Evolutionary conservation across 1,140 invertebrate species (phyloP).

Genomic region (Eriocheir sinensis): DNA sequence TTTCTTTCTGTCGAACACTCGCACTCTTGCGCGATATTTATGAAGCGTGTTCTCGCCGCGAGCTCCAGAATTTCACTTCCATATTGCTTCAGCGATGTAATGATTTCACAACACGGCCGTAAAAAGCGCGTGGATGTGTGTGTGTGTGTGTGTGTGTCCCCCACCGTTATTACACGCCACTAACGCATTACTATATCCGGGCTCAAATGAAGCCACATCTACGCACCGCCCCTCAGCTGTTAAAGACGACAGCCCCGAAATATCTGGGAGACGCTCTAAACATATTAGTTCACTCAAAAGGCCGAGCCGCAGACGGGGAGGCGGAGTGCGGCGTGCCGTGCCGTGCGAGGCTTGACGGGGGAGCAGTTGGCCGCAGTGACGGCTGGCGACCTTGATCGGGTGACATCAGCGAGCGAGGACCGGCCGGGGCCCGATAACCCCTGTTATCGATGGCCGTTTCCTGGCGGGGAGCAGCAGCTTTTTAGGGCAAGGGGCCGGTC

Average conservation of each 20-base stretch:
- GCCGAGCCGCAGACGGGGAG: not conserved
- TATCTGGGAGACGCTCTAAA: not conserved
- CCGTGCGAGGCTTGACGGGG: not conserved
- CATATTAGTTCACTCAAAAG: conserved; percentile 14
- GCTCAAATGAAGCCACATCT: not conserved
- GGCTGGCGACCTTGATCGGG: not conserved
- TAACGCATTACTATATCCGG: conserved; percentile 25
- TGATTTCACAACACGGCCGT: not conserved
- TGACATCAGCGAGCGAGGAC: conserved; percentile 3
- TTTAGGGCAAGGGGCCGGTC: not conserved
- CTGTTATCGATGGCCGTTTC: conserved; percentile 19
- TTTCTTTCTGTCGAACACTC: not conserved
- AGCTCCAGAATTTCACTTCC: not conserved
- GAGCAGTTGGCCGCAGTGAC: not conserved
- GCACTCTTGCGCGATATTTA: not conserved
- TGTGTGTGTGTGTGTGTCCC: too few relatives aligned
- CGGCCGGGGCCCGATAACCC: not conserved
- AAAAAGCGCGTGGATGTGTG: not conserved
- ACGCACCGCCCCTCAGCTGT: conserved; percentile 1
- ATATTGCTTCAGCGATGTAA: not conserved
- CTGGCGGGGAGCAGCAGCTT: conserved; percentile 17
- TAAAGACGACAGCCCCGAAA: not conserved
- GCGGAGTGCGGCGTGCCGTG: not conserved
- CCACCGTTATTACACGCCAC: not conserved
- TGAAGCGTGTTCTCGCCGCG: not conserved